Conservation (phyloP, 2,888 invertebrate genomes). For the Incurvaria masculella region DNA sequence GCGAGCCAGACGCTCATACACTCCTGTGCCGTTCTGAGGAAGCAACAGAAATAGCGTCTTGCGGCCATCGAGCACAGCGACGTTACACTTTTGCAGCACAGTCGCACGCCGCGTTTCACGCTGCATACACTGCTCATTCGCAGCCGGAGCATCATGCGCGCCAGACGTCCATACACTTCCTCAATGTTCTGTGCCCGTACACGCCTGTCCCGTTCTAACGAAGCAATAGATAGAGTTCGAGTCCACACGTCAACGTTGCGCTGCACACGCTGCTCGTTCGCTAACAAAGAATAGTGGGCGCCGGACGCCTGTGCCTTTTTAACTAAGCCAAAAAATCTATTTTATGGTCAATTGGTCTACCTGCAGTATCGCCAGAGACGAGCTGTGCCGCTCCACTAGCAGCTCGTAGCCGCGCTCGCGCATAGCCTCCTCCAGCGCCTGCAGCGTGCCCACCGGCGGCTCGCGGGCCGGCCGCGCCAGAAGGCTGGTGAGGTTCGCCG, state of each 20-base stretch:
- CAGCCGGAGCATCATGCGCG: too few species aligned
- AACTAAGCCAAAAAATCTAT: not conserved
- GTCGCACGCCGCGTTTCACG: not conserved
- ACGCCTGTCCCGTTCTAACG: too few species aligned
- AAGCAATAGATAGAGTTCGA: not conserved
- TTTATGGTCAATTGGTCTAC: conserved; percentile 27
- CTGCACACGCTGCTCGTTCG: too few species aligned
- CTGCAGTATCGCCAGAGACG: conserved; percentile 67
- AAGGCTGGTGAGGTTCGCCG: conserved; percentile 72
- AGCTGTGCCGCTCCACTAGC: conserved; percentile 70
- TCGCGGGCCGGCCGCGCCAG: conserved; percentile 71
- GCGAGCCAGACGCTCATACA: conserved; percentile 66
- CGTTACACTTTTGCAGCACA: not conserved
- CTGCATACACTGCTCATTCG: too few species aligned
- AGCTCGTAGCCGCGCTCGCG: conserved; percentile 60
- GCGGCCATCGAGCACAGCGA: not conserved
- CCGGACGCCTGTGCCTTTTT: not conserved
- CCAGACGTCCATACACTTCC: too few species aligned
- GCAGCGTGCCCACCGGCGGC: conserved; percentile 63
- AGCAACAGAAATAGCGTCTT: not conserved
- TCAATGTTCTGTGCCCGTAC: too few species aligned
- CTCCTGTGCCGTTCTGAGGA: conserved; percentile 75
- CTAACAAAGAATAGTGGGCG: not conserved
- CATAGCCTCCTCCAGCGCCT: conserved; percentile 66
- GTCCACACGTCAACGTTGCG: too few species aligned